A percentile compares a stretch with the other conserved stretches of the same genome.
These are phyloP conservation scores for Oscarella lobularis DNA, from an alignment of 37 sponge, comb jelly and placozoan genomes.

Conservation along the genomic window DNA sequence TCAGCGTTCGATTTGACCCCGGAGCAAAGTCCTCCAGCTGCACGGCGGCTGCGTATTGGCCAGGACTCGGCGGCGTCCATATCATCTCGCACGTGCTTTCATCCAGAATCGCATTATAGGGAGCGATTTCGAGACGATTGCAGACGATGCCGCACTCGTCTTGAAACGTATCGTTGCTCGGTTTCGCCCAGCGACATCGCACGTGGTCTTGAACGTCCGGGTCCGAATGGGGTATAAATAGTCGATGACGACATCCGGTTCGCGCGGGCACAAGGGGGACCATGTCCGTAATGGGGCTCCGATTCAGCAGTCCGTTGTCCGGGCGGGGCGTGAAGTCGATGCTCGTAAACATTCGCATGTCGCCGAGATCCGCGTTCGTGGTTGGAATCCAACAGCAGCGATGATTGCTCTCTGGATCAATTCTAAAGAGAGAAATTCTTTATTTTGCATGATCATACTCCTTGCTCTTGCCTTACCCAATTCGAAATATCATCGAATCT, in stretches of 20 bases:
- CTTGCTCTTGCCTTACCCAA: neutral
- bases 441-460: neutral
- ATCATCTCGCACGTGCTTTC: neutral
- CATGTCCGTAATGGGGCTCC: neutral
- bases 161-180: neutral
- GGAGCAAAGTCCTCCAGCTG: neutral
- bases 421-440: neutral
- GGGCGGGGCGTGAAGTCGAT: neutral
- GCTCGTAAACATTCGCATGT: neutral
- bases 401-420: neutral
- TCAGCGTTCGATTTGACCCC: neutral
- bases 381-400: neutral
- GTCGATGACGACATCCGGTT: neutral
- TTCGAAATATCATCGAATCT: neutral
- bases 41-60: neutral
- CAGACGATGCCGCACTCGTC: neutral
- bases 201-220: neutral
- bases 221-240: neutral
- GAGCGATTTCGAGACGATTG: neutral
- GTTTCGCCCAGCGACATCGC: neutral
- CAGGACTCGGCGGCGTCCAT: neutral
- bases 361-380: neutral
- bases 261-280: neutral
- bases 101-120: neutral
- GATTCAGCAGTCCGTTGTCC: neutral